Percentiles rank a stretch among this genome's conserved stretches.
Conservation (phyloP, 2,113 vertebrate species). For the Callopanchax toddi region DNA sequence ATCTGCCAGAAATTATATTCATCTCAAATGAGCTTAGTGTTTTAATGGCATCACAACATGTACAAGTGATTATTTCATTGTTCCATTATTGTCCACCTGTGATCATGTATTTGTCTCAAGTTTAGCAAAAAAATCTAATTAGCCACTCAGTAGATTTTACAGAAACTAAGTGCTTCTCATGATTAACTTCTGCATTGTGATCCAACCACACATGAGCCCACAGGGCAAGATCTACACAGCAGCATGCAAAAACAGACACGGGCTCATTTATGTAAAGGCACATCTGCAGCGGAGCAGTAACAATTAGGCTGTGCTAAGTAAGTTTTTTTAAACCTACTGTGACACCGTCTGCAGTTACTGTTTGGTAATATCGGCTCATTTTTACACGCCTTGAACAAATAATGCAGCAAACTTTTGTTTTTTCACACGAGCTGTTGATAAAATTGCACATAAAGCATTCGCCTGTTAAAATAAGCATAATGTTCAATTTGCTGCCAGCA, state of each 20-base stretch:
- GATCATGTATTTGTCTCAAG: no score
- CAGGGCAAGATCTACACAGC: background rate
- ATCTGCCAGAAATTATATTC: slow-evolving; percentile 3
- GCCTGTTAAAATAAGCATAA: slow-evolving; percentile 2
- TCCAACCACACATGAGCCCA: background rate
- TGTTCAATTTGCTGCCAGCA: slow-evolving; percentile 21
- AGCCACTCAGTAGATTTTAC: no score
- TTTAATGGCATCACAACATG: slow-evolving; percentile 4
- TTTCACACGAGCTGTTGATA: slow-evolving; percentile 21
- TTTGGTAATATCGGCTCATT: slow-evolving; percentile 9
- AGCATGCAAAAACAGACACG: slow-evolving; percentile 8
- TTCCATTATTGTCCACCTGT: slow-evolving; percentile 9
- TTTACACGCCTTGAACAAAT: slow-evolving; percentile 17
- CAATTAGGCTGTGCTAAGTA: slow-evolving; percentile 34
- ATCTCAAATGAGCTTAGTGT: slow-evolving; percentile 13
- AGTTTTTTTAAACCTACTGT: slow-evolving; percentile 43
- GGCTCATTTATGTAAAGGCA: slow-evolving; percentile 39
- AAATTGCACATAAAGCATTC: background rate
- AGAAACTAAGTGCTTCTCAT: no score
- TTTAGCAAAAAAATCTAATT: no score
- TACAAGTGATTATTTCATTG: slow-evolving; percentile 5
- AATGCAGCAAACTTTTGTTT: slow-evolving; percentile 23
- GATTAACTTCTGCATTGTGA: background rate
- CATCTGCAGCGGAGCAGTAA: slow-evolving; percentile 51
- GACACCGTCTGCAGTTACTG: slow-evolving; percentile 28